Base-by-base conservation (phyloP, 1,140 invertebrate genomes). In the Ceratitis capitata region DNA sequence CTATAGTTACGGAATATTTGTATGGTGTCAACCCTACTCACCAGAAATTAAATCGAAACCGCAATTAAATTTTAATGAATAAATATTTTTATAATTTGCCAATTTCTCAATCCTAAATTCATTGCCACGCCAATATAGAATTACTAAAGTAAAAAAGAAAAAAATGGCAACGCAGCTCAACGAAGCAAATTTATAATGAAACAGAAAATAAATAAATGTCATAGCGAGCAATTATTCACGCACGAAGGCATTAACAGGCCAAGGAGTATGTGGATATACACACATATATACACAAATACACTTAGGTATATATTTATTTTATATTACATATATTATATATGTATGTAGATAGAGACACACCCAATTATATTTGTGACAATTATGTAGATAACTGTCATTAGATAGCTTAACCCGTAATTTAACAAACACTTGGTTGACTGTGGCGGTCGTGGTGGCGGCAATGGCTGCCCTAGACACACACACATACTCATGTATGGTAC, bases 381-480 rank as follows among this genome's bases (percentile, higher is more conserved):
- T 78, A 78, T 45, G 19, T 78, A 78, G 35, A 78, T 78, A 45
- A 78, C 19, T 78, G 39, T 45, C 35, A 47, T 78, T 45, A 78
- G n/a, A 78, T 78, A 78, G 19, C 69, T 45, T 78, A 78, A 78
- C 69, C 69, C 39, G 39, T 45, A 78, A 23, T 45, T 78, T 78
- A 47, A 19, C 35, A 45, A 23, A 78, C n/a, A 78, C 39, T 78
- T 78, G 69, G 69, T 78, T 45, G 23, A n/a, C n/a, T n/a, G n/a
- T n/a, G n/a, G n/a, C n/a, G n/a, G n/a, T n/a, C n/a, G n/a, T n/a
- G n/a, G 39, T n/a, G 10, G 19, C 51, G 23, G 51, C 51, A 56
- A 56, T n/a, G n/a, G n/a, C n/a, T n/a, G n/a, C n/a, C n/a, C n/a
- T n/a, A n/a, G n/a, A n/a, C n/a, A n/a, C n/a, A n/a, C n/a, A n/a